Conservation (phyloP, 1,140 invertebrate species). For the Pinna nobilis region DNA sequence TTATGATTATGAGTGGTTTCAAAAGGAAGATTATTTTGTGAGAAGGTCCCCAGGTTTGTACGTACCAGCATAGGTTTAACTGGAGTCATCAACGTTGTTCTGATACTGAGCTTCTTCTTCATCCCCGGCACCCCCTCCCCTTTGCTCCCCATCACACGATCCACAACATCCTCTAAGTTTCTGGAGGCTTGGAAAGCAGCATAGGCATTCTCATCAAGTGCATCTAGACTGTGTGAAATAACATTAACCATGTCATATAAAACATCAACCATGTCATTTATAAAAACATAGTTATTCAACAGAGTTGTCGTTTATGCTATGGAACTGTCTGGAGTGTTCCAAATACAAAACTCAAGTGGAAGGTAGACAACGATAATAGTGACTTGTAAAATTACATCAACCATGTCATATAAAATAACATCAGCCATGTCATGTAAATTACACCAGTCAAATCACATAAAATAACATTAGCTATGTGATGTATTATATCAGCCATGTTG, state of each 20-base stretch:
- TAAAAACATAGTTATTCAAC: too few relatives aligned
- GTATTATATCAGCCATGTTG: too few relatives aligned
- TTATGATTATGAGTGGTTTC: too few relatives aligned
- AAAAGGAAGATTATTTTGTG: not conserved
- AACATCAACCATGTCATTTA: not conserved
- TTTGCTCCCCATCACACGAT: constrained; percentile 75
- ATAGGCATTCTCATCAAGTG: constrained; percentile 90
- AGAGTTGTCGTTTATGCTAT: not conserved
- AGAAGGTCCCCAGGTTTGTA: not conserved
- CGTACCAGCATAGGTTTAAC: constrained; percentile 90
- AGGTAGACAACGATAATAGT: too few relatives aligned
- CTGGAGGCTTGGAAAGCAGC: constrained; percentile 89
- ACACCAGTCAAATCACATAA: too few relatives aligned
- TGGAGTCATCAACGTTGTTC: constrained; percentile 82
- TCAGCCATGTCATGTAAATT: too few relatives aligned
- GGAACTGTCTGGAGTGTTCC: too few relatives aligned
- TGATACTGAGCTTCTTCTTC: constrained; percentile 71
- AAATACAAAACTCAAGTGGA: too few relatives aligned
- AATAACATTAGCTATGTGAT: too few relatives aligned
- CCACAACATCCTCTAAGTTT: constrained; percentile 85
- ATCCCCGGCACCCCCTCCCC: constrained; percentile 72
- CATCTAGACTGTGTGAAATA: constrained; percentile 80
- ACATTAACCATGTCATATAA: not conserved
- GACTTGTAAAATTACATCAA: too few relatives aligned
- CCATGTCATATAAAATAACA: too few relatives aligned